Evolutionary conservation across 2,888 invertebrate genomes (phyloP), one percentile per base, ranked within the genome.

Genomic region (Diplazon laetatorius): DNA sequence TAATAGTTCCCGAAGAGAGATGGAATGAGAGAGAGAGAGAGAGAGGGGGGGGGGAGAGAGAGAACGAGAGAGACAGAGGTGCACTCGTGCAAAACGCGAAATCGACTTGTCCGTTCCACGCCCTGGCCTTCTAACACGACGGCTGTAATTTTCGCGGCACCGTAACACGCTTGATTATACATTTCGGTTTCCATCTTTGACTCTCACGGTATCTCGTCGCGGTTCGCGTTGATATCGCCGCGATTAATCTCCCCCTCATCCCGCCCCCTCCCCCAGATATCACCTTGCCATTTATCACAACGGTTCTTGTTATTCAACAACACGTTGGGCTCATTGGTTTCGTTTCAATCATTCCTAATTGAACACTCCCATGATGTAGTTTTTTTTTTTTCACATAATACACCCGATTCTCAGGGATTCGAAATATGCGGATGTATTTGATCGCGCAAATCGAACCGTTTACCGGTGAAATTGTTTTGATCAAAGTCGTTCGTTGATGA

Each of bases 61-160:
- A n/a, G n/a, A n/a, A n/a, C n/a, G n/a, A n/a, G n/a, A n/a, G n/a
- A n/a, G n/a, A n/a, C n/a, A n/a, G 75, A 68, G 60, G 74, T 75
- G 73, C 75, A 71, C 66, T 78, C 78, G 78, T 71, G 78, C 78
- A 71, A 72, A 57, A 66, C 66, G 65, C 65, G 55, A 44, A 62
- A 66, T 78, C 77, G 57, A 69, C 14, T 44, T 44, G 35, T 66
- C 12, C 4, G 55, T 8, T 75, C 78, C 78, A 78, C 78, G 68
- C 78, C 78, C 75, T 78, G 78, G 66, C 62, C 75, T 60, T 22
- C 66, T 48, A 78, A 72, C 60, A 50, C 71, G 66, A 52, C 66
- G 60, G 35, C n/a, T 75, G 48, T 75, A 62, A 78, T 78, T 78
- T 78, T 75, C 71, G 66, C 71, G 52, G 52, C 55, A 39, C 14